phyloP scores from a whole-genome alignment of 2,888 invertebrate species.

The Gasteruption jaculator region DNA sequence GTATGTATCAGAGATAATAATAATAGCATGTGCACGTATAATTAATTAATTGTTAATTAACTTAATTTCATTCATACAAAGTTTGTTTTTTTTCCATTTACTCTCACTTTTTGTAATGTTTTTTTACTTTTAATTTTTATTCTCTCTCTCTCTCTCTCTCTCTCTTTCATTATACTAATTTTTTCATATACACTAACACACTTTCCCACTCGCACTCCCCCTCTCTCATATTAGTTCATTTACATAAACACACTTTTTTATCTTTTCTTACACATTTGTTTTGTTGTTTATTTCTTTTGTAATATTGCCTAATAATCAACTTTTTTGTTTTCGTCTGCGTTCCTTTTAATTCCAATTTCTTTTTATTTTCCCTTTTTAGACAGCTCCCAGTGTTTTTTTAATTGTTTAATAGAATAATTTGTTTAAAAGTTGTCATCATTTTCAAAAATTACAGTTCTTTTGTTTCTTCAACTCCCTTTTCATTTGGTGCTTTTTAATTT shows the following conservation, averaged over 20 bases:
- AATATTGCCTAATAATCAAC: too few relatives aligned
- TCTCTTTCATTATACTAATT: slow-evolving; percentile 16
- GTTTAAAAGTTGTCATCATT: too few relatives aligned
- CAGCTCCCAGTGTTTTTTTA: too few relatives aligned
- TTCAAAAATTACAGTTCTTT: too few relatives aligned
- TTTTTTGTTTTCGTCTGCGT: background rate
- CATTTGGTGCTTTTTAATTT: too few relatives aligned
- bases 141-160: slow-evolving; percentile 17
- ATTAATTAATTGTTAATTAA: slow-evolving; percentile 41
- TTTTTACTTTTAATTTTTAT: slow-evolving; percentile 23
- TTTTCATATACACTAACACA: slow-evolving; percentile 18
- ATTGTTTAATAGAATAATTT: too few relatives aligned
- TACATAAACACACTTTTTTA: too few relatives aligned
- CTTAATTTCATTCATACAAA: slow-evolving; percentile 27
- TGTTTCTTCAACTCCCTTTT: too few relatives aligned
- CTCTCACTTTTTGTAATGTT: slow-evolving; percentile 23
- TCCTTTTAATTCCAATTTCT: slow-evolving; percentile 2
- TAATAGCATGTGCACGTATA: slow-evolving; percentile 43
- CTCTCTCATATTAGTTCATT: background rate
- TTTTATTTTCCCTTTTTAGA: too few relatives aligned
- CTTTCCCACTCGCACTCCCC: background rate
- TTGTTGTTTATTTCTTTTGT: too few relatives aligned
- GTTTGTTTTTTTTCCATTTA: slow-evolving; percentile 27
- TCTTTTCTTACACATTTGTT: too few relatives aligned
- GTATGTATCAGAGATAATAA: slow-evolving; percentile 37